Evolutionary conservation across 2,797 vertebrate genomes (phyloP).

Genomic region (Pantherophis vulpinus): DNA sequence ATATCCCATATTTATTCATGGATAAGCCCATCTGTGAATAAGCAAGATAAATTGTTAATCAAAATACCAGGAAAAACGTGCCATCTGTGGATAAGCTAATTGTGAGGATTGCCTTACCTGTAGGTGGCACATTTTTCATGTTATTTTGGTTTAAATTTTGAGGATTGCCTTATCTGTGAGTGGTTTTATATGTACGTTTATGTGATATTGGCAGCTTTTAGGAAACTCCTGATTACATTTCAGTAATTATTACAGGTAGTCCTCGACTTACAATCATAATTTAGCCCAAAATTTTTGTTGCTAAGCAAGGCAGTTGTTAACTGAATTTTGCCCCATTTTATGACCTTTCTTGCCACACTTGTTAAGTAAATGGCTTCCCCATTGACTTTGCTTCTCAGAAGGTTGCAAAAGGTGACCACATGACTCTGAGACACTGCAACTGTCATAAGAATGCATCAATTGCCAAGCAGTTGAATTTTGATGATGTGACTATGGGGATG

Average conservation of each 20-base stretch:
- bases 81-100: not conserved
- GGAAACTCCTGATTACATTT: not conserved
- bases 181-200: not conserved
- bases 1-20: not conserved
- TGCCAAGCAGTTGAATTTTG: too few species aligned
- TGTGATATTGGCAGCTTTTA: not conserved
- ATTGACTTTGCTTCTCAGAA: too few species aligned
- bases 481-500: too few species aligned
- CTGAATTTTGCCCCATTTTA: too few species aligned
- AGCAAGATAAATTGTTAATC: not conserved
- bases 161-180: not conserved
- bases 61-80: not conserved
- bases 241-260: not conserved
- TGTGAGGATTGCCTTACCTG: not conserved
- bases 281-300: not conserved
- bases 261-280: not conserved
- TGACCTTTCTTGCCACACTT: too few species aligned
- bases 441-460: too few species aligned
- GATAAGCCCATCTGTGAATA: not conserved
- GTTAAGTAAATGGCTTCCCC: too few species aligned
- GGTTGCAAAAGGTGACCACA: too few species aligned
- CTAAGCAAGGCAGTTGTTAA: too few species aligned
- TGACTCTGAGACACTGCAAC: too few species aligned
- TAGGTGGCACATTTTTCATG: not conserved
- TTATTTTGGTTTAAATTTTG: not conserved